A percentile compares a stretch with the other conserved stretches of the same genome.
Evolutionary conservation across 1,140 invertebrate species (phyloP).

Genomic region (Apolygus lucorum): DNA sequence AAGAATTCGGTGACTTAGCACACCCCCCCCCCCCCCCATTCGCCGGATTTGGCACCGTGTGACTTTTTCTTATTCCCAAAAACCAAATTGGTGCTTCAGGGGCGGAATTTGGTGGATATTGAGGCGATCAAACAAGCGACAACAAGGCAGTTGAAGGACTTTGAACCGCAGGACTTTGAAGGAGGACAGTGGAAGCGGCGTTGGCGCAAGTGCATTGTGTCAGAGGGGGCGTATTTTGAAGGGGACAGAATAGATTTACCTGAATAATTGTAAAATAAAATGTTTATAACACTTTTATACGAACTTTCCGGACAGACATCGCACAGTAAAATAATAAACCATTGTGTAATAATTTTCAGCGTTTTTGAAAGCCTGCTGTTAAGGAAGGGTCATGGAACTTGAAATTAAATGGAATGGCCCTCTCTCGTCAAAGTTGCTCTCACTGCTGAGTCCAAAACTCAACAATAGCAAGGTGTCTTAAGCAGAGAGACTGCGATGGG

Average conservation of each 20-base stretch:
- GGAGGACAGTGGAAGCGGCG: slow-evolving; percentile 28
- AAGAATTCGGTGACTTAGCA: neutral
- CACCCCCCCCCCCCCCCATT: slow-evolving; percentile 5
- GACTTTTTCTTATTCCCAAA: slow-evolving; percentile 20
- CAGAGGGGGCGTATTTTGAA: slow-evolving; percentile 31
- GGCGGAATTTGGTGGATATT: neutral
- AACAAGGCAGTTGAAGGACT: slow-evolving; percentile 27
- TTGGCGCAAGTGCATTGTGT: slow-evolving; percentile 30
- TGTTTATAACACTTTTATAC: slow-evolving; percentile 35
- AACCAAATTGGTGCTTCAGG: slow-evolving; percentile 9
- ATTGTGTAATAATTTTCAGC: no score
- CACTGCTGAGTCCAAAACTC: no score
- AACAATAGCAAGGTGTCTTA: no score
- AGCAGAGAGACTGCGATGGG: no score
- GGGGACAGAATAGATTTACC: slow-evolving; percentile 28
- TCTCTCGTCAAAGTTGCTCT: no score
- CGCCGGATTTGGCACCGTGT: slow-evolving; percentile 10
- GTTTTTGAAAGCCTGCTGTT: no score
- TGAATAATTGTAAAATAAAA: slow-evolving; percentile 20
- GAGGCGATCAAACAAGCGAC: slow-evolving; percentile 4
- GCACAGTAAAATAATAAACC: no score
- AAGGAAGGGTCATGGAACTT: no score
- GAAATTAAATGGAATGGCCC: no score
- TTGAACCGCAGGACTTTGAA: slow-evolving; percentile 29
- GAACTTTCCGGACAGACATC: slow-evolving; percentile 30